A percentile compares a stretch with the other conserved stretches of the same genome.
phyloP scores from a whole-genome alignment of 2,888 invertebrate species.

The Caradrina kadenii region DNA sequence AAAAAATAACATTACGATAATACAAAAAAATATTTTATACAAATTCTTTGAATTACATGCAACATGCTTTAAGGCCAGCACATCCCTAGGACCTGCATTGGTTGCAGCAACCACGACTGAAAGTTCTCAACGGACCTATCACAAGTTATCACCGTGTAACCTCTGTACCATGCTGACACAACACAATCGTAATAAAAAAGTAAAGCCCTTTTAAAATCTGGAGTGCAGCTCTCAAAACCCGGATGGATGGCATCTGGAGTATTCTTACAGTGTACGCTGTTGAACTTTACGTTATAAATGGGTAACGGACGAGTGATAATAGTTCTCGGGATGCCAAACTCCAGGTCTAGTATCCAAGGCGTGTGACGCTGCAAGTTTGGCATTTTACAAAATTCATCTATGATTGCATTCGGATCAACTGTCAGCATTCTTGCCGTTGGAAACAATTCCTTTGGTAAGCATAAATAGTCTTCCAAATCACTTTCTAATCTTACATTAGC shows the following conservation, averaged over 20 bases:
- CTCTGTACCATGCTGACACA: conserved; percentile 79
- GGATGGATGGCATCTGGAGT: conserved; percentile 79
- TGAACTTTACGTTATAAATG: conserved; percentile 76
- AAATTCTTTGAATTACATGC: conserved; percentile 45
- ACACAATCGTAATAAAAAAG: conserved; percentile 80
- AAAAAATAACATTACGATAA: conserved; percentile 9
- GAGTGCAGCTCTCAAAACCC: conserved; percentile 77
- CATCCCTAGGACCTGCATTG: conserved; percentile 80
- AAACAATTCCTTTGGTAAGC: conserved; percentile 76
- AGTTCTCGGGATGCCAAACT: conserved; percentile 76
- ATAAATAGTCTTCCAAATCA: conserved; percentile 73
- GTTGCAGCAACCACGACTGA: conserved; percentile 76
- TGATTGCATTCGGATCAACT: conserved; percentile 79
- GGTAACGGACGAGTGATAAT: conserved; percentile 75
- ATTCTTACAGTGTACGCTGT: conserved; percentile 79
- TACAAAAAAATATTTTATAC: conserved; percentile 4
- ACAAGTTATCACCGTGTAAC: conserved; percentile 70
- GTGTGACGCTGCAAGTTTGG: conserved; percentile 67
- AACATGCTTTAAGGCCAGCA: conserved; percentile 77
- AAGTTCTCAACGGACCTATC: conserved; percentile 81
- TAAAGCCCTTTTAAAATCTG: conserved; percentile 73
- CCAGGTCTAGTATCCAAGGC: conserved; percentile 81
- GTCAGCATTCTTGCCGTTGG: conserved; percentile 74
- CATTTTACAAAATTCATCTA: conserved; percentile 79
- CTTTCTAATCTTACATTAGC: neutral